Conservation (phyloP, 1,140 invertebrate species). For the Ostrea edulis region DNA sequence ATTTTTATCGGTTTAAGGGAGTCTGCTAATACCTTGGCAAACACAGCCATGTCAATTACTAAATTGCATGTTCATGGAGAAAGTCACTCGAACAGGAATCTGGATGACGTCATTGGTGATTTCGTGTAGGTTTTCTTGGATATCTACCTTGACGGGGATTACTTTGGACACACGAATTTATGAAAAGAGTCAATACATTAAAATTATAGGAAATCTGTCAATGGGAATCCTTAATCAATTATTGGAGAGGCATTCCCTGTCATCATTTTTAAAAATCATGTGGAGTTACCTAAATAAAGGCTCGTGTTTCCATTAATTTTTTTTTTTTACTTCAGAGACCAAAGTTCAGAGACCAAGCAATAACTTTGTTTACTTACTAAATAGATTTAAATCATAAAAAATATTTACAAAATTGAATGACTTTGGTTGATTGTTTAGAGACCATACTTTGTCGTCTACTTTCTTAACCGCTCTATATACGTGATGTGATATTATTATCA, state of each 20-base stretch:
- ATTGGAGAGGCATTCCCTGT: background rate
- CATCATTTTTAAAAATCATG: background rate
- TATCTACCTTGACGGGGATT: background rate
- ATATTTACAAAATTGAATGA: too few relatives aligned
- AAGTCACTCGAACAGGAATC: slow-evolving; percentile 30
- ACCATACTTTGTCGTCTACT: too few relatives aligned
- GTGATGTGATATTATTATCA: too few relatives aligned
- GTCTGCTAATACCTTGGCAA: slow-evolving; percentile 11
- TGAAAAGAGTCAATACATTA: slow-evolving; percentile 30
- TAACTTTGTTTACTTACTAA: too few relatives aligned
- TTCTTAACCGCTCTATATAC: too few relatives aligned
- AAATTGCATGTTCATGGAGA: slow-evolving; percentile 3
- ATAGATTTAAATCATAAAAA: too few relatives aligned
- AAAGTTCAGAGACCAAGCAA: too few relatives aligned
- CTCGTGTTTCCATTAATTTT: background rate
- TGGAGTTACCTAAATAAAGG: background rate
- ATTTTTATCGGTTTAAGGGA: slow-evolving; percentile 35
- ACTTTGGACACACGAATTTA: slow-evolving; percentile 25
- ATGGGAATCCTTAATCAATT: slow-evolving; percentile 2
- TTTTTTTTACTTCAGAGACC: background rate
- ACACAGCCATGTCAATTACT: slow-evolving; percentile 30
- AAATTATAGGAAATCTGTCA: slow-evolving; percentile 30
- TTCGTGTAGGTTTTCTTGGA: background rate
- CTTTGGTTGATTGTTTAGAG: too few relatives aligned
- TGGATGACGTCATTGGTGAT: background rate